Conservation (phyloP, 2,888 invertebrate genomes). For the Dione vanillae region DNA sequence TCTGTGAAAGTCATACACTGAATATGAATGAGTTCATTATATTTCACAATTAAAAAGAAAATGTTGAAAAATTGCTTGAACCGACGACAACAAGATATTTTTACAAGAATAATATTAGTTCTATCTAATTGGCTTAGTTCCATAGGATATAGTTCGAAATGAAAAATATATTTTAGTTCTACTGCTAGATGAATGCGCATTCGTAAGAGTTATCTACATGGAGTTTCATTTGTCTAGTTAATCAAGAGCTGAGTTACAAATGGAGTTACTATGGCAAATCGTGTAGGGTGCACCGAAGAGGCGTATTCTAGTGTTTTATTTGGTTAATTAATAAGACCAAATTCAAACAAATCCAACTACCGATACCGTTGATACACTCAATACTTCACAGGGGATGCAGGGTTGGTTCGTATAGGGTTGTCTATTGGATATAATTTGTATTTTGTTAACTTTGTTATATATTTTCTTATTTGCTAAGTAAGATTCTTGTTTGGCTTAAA, state of each 20-base stretch:
- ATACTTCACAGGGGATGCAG: constrained; percentile 58
- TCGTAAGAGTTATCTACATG: constrained; percentile 12
- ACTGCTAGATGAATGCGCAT: constrained; percentile 9
- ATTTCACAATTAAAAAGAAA: constrained; percentile 20
- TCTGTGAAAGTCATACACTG: constrained; percentile 32
- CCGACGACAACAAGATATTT: constrained; percentile 17
- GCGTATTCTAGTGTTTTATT: constrained; percentile 61
- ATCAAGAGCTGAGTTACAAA: constrained; percentile 40
- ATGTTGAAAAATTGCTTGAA: constrained; percentile 12
- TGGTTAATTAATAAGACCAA: constrained; percentile 82
- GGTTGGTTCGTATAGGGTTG: constrained; percentile 62
- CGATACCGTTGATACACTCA: constrained; percentile 81
- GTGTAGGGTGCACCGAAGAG: constrained; percentile 39
- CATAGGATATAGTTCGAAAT: neutral
- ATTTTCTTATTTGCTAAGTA: neutral
- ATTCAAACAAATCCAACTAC: constrained; percentile 78
- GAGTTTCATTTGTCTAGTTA: constrained; percentile 36
- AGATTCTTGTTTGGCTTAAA: neutral
- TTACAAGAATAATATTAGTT: neutral
- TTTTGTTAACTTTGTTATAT: neutral
- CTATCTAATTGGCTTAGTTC: neutral
- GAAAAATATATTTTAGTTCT: constrained; percentile 4
- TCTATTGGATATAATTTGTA: constrained; percentile 35
- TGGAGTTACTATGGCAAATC: constrained; percentile 32
- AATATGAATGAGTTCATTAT: constrained; percentile 31